These are phyloP conservation scores for Aphis craccivora DNA, from an alignment of 1,140 invertebrate species.

Conservation along the genomic window DNA sequence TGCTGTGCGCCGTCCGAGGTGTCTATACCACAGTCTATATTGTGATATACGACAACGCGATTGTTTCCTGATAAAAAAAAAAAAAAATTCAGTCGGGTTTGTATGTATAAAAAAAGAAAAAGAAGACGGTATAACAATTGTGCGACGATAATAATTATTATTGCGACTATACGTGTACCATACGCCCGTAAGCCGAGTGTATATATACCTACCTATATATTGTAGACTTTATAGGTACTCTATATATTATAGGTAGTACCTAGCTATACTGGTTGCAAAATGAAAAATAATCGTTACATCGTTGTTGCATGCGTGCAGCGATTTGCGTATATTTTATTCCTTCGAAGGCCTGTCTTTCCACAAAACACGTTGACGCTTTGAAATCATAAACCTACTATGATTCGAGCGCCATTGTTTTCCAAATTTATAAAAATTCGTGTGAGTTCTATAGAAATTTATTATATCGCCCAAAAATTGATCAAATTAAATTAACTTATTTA, in stretches of 20 bases:
- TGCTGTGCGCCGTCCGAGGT: neutral
- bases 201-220: neutral
- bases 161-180: neutral
- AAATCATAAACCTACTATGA: too few relatives aligned
- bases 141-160: neutral
- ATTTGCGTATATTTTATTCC: neutral
- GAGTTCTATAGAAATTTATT: too few relatives aligned
- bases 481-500: too few relatives aligned
- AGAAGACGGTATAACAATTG: neutral
- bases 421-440: too few relatives aligned
- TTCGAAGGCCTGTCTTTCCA: neutral
- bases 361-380: neutral
- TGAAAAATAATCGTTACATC: neutral
- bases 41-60: conserved; percentile 6
- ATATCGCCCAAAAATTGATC: too few relatives aligned
- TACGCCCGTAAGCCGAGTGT: too few relatives aligned
- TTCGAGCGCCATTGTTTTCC: too few relatives aligned
- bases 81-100: neutral
- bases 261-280: neutral
- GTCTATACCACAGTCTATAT: neutral
- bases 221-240: neutral
- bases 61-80: conserved; percentile 15
- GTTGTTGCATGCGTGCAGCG: too few relatives aligned
- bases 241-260: neutral
- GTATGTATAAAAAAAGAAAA: neutral